These are phyloP conservation scores for Oegoconia quadripuncta DNA, from an alignment of 2,888 invertebrate genomes.

Conservation along the genomic window DNA sequence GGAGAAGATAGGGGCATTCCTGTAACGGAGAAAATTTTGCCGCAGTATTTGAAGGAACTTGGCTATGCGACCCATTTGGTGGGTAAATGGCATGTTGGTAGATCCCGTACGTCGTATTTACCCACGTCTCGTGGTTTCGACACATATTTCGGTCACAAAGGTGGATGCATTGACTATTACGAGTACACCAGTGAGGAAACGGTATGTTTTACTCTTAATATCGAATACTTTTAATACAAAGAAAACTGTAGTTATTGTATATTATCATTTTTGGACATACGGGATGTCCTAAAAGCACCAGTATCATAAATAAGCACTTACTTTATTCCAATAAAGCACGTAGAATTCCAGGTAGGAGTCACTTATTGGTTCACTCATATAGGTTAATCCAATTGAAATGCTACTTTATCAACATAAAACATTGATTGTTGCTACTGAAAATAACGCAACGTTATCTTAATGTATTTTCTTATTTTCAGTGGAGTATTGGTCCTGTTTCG, in stretches of 20 bases:
- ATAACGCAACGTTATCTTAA: no score
- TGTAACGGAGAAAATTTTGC: slow-evolving; percentile 71
- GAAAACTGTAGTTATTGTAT: background rate
- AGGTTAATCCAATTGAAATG: background rate
- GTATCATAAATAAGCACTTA: no score
- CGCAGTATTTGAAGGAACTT: slow-evolving; percentile 80
- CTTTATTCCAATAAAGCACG: no score
- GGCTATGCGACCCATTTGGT: slow-evolving; percentile 88
- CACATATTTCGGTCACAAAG: slow-evolving; percentile 91
- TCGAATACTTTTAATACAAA: no score
- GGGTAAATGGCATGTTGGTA: slow-evolving; percentile 90
- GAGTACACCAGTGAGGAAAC: slow-evolving; percentile 64
- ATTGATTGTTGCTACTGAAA: no score
- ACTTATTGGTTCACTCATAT: background rate
- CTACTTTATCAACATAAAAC: no score
- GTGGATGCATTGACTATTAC: slow-evolving; percentile 90
- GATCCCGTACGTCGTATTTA: slow-evolving; percentile 73
- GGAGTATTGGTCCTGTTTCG: slow-evolving; percentile 41
- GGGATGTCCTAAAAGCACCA: no score
- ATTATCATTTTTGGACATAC: no score
- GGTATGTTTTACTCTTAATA: background rate
- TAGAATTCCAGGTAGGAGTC: no score
- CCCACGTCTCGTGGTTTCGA: slow-evolving; percentile 89
- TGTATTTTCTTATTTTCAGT: no score
- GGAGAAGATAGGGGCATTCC: slow-evolving; percentile 66